Percentiles rank a stretch among this genome's conserved stretches.
These are phyloP conservation scores for Antedon mediterranea DNA, from an alignment of 53 echinoderm and acorn worm genomes.

Conservation along the genomic window DNA sequence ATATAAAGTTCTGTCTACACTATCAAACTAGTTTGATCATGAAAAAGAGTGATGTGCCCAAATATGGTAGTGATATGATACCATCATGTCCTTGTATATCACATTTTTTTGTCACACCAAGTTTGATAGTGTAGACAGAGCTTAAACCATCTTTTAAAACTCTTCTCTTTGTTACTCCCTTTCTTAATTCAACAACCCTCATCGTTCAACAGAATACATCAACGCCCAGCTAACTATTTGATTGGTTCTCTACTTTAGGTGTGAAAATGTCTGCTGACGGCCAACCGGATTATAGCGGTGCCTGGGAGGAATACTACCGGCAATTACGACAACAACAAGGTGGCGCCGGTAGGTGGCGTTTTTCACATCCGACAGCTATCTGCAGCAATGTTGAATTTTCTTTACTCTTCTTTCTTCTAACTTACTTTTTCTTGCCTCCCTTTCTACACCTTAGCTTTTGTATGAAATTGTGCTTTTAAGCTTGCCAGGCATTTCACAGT, in stretches of 20 bases:
- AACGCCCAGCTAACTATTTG: neutral
- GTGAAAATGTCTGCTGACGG: constrained; percentile 15
- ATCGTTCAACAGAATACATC: neutral
- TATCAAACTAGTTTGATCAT: no score
- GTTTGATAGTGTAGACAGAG: no score
- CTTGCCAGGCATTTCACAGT: no score
- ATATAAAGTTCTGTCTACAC: no score
- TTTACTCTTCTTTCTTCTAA: neutral
- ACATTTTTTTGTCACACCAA: no score
- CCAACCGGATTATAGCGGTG: constrained; percentile 52
- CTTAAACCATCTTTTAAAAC: no score
- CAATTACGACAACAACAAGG: constrained; percentile 27
- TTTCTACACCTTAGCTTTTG: neutral
- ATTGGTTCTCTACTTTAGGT: neutral
- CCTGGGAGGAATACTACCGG: constrained; percentile 93
- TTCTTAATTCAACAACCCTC: neutral
- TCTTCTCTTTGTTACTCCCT: no score
- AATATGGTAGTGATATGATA: no score
- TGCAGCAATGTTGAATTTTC: neutral
- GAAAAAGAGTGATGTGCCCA: no score
- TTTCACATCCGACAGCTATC: neutral
- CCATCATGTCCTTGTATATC: no score
- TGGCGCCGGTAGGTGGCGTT: neutral
- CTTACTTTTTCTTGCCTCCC: neutral
- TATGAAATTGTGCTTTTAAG: no score